Conservation (phyloP, 2,113 vertebrate species). For the Lepidothrix coronata region DNA sequence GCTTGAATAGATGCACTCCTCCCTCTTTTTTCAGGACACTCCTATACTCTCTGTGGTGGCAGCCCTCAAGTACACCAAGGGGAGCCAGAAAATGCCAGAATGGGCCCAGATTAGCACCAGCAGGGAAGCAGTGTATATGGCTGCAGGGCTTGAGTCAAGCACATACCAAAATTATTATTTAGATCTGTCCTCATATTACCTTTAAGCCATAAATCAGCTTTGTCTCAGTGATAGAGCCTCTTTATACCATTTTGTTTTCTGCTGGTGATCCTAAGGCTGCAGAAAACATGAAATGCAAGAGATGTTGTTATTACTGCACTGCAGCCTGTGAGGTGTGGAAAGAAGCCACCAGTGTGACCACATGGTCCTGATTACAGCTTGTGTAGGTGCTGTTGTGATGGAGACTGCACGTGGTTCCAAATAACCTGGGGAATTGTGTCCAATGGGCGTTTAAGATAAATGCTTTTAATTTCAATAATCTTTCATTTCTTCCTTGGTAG, state of each 20-base stretch:
- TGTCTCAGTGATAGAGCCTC: not conserved
- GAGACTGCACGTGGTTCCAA: not conserved
- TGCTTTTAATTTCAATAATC: not conserved
- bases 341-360: not conserved
- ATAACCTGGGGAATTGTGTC: not conserved
- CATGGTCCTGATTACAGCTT: not conserved
- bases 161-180: not conserved
- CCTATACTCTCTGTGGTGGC: not conserved
- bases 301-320: not conserved
- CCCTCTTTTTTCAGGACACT: not conserved
- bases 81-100: not conserved
- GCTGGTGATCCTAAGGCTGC: not conserved
- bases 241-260: not conserved
- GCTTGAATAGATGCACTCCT: not conserved
- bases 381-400: not conserved
- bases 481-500: not conserved
- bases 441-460: not conserved
- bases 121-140: not conserved
- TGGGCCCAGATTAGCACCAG: not conserved
- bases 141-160: not conserved
- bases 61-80: not conserved
- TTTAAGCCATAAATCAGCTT: not conserved
- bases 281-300: not conserved
- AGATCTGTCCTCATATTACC: not conserved
- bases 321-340: not conserved